These are phyloP conservation scores for Tichodroma muraria DNA, from an alignment of 2,113 vertebrate species.

Conservation along the genomic window DNA sequence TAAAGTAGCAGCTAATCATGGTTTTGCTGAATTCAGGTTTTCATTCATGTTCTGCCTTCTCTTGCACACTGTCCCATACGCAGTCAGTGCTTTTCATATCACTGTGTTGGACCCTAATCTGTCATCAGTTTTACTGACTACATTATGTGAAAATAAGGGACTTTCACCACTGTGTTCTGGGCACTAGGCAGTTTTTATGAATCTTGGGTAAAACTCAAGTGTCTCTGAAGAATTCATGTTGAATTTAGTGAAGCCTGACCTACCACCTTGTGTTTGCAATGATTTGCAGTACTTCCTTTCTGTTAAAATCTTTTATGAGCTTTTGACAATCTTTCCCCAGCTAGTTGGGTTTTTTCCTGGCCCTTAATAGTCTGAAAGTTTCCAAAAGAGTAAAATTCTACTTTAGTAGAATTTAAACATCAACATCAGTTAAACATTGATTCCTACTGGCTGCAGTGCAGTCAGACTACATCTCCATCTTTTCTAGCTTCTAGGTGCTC, in stretches of 20 bases:
- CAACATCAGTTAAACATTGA: neutral
- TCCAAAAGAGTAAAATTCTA: neutral
- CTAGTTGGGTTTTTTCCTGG: neutral
- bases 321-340: neutral
- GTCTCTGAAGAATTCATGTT: neutral
- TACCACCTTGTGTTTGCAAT: neutral
- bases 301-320: neutral
- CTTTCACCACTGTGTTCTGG: neutral
- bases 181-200: neutral
- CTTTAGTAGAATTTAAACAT: neutral
- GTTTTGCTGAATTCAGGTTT: neutral
- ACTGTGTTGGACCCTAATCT: neutral
- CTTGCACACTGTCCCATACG: neutral
- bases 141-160: neutral
- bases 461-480: neutral
- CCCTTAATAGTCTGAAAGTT: neutral
- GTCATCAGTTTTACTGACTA: neutral
- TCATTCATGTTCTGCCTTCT: neutral
- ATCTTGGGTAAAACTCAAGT: neutral
- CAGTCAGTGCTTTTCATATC: neutral
- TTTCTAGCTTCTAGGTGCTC: neutral
- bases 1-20: neutral
- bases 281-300: neutral
- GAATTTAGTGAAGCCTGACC: neutral
- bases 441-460: neutral